A percentile compares a stretch with the other conserved stretches of the same genome.
Conservation (phyloP, 2,888 invertebrate genomes). For the Brenthis daphne region DNA sequence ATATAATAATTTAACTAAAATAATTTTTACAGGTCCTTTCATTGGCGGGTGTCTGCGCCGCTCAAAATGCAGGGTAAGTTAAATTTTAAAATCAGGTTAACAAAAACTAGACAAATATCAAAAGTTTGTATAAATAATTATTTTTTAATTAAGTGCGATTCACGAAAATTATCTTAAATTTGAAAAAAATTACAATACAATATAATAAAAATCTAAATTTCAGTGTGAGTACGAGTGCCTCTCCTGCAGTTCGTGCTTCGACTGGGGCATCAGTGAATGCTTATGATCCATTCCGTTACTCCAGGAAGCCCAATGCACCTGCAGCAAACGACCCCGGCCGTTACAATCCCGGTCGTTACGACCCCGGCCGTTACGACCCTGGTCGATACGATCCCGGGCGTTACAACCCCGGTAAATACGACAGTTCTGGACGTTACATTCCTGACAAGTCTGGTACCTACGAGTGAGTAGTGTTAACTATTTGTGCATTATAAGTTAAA, state of each 20-base stretch:
- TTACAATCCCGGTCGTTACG: slow-evolving; percentile 44
- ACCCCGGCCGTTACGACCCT: slow-evolving; percentile 43
- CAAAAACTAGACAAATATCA: no score
- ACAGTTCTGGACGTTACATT: slow-evolving; percentile 44
- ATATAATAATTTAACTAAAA: not conserved
- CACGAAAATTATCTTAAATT: not conserved
- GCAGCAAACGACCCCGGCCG: slow-evolving; percentile 42
- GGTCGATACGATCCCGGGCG: slow-evolving; percentile 45
- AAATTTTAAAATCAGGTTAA: not conserved
- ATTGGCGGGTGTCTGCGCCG: slow-evolving; percentile 63
- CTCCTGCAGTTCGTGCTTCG: slow-evolving; percentile 33
- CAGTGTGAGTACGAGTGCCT: slow-evolving; percentile 32
- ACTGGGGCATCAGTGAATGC: slow-evolving; percentile 29
- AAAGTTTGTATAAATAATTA: no score
- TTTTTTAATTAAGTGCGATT: no score
- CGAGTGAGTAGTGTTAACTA: slow-evolving; percentile 53
- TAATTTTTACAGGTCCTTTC: slow-evolving; percentile 60
- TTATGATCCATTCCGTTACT: slow-evolving; percentile 36
- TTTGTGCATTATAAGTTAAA: not conserved
- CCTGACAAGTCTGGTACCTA: slow-evolving; percentile 63
- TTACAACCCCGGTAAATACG: slow-evolving; percentile 44
- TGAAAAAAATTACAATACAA: not conserved
- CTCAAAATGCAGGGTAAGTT: slow-evolving; percentile 45
- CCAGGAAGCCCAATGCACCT: slow-evolving; percentile 23
- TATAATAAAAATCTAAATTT: slow-evolving; percentile 6